Conservation (phyloP, 2,888 invertebrate species). For the Phyto melanocephala region DNA sequence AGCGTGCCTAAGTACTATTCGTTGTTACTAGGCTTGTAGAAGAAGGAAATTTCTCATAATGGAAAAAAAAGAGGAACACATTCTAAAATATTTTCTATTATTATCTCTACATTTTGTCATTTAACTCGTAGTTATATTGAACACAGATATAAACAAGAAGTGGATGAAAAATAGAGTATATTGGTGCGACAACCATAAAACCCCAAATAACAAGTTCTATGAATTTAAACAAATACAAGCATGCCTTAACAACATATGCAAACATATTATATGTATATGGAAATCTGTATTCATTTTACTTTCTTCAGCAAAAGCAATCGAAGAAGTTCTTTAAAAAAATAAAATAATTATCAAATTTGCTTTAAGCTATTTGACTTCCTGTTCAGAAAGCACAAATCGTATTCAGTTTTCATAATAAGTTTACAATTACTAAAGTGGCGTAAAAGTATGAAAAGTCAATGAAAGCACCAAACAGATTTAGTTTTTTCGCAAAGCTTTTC, state of each 20-base stretch:
- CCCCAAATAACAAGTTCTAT: constrained; percentile 54
- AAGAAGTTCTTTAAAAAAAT: no score
- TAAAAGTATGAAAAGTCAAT: no score
- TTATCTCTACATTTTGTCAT: constrained; percentile 7
- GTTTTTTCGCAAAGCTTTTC: no score
- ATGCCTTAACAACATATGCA: constrained; percentile 21
- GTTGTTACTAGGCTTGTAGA: constrained; percentile 27
- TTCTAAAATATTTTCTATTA: constrained; percentile 44
- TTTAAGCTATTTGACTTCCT: no score
- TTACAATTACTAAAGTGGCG: no score
- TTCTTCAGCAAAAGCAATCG: no score
- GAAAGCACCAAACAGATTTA: no score
- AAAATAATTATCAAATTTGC: no score
- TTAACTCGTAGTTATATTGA: neutral
- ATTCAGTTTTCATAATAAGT: no score
- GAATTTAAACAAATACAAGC: constrained; percentile 50
- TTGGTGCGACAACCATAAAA: constrained; percentile 53
- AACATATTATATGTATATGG: neutral
- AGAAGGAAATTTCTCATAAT: constrained; percentile 2
- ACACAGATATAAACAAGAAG: neutral
- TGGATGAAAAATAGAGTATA: constrained; percentile 12
- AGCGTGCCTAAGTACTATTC: constrained; percentile 11
- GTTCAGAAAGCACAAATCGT: no score
- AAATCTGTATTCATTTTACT: no score
- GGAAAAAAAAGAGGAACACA: constrained; percentile 36